Percentiles rank a stretch among this genome's conserved stretches.
These are phyloP conservation scores for Poeciliopsis paucimaculata DNA, from an alignment of 2,797 vertebrate species.

Conservation along the genomic window DNA sequence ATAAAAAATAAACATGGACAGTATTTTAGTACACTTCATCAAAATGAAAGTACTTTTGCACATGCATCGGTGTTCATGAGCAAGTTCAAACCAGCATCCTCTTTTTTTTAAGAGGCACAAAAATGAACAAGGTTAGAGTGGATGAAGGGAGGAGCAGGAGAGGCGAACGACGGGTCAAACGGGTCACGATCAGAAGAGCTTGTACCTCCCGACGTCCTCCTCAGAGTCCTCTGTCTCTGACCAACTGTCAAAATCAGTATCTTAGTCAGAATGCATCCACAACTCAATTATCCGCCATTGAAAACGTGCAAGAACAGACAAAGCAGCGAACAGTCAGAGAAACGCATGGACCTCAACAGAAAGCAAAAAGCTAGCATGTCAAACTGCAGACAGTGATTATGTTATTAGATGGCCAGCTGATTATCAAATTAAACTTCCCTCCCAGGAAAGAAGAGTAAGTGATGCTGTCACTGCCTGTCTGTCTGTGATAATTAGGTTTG, in stretches of 20 bases:
- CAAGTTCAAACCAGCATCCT: conserved; percentile 25
- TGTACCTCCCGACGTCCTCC: conserved; percentile 91
- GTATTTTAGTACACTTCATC: not conserved
- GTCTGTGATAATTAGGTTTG: conserved; percentile 56
- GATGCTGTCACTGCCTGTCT: conserved; percentile 51
- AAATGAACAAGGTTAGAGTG: conserved; percentile 34
- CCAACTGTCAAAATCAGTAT: conserved; percentile 88
- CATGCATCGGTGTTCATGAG: conserved; percentile 45
- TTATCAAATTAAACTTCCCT: conserved; percentile 61
- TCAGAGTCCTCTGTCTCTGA: conserved; percentile 87
- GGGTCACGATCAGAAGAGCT: conserved; percentile 63
- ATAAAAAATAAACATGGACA: not conserved
- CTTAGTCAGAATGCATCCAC: conserved; percentile 65
- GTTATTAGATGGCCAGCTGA: conserved; percentile 36
- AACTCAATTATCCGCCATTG: conserved; percentile 12
- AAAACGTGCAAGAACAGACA: not conserved
- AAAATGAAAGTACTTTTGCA: not conserved
- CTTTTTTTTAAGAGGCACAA: conserved; percentile 10
- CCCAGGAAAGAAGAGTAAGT: conserved; percentile 39
- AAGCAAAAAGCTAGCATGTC: conserved; percentile 24
- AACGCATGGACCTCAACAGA: not conserved
- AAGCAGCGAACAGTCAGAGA: not conserved
- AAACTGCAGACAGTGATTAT: conserved; percentile 38
- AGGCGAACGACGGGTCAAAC: conserved; percentile 50
- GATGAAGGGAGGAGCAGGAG: conserved; percentile 24